Evolutionary conservation across 2,113 vertebrate genomes (phyloP).

Genomic region (Cryptotis parvus): DNA sequence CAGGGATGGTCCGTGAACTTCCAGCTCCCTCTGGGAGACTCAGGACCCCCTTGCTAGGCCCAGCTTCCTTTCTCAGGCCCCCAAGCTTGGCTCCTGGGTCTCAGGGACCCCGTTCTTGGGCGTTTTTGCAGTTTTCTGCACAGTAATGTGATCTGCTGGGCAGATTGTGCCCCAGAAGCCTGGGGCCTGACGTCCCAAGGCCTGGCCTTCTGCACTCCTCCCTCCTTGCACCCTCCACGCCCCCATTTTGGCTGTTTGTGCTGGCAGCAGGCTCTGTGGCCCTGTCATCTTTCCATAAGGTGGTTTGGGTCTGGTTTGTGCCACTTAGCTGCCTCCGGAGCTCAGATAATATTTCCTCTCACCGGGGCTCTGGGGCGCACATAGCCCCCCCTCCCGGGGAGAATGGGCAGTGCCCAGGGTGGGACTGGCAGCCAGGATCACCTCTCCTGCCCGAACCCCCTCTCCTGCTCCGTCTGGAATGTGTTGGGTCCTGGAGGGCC

Average conservation of each 20-base stretch:
- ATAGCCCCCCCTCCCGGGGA: background rate
- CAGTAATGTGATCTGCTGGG: background rate
- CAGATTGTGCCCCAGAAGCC: constrained; percentile 18
- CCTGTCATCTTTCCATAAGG: background rate
- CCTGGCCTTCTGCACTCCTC: background rate
- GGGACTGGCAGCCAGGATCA: background rate
- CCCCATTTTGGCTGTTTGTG: background rate
- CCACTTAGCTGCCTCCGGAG: background rate
- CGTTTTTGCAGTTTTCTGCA: background rate
- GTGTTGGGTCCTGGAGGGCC: background rate
- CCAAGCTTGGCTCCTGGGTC: background rate
- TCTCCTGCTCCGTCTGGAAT: background rate
- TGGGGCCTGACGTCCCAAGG: background rate
- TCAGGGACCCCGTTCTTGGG: background rate
- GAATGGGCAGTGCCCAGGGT: background rate
- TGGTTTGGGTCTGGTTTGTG: constrained; percentile 2
- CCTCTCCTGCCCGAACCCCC: too few species aligned
- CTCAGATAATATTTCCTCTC: constrained; percentile 31
- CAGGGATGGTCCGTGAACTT: too few species aligned
- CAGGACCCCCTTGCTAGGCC: background rate
- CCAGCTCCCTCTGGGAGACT: background rate
- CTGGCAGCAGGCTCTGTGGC: background rate
- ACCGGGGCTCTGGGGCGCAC: background rate
- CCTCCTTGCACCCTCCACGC: background rate
- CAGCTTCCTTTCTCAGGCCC: background rate